Evolutionary conservation across 1,140 invertebrate species (phyloP), one percentile per base, ranked within the genome.

Genomic region (Trichoplusia ni): DNA sequence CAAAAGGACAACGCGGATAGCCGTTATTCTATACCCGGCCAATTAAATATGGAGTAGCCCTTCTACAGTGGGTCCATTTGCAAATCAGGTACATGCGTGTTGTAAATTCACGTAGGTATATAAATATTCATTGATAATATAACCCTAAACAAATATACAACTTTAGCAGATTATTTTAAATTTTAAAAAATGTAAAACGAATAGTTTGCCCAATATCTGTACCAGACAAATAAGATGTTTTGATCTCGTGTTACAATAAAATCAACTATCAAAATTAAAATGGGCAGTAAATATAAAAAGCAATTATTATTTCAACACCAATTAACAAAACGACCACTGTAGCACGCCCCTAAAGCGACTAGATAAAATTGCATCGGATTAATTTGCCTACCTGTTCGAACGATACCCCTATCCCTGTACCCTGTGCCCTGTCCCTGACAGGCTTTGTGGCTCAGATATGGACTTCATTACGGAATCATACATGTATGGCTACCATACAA

Each of bases 361-460:
- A 77, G 74, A 79, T 79, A 82, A 81, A 82, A 82, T 76, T 79
- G 75, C 73, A 80, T 78, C 69, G 70, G 64, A 79, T 81, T 82
- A 82, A 85, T 84, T 81, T 59, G 66, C 60, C 40, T 82, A 81
- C 81, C 78, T 82, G 74, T 66, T 73, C 70, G 31, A 67, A 67
- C 69, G 54, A 27, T 67, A 13, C 40, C 40, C 62, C 75, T 84
- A 81, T 16, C 42, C 25, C 54, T 82, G 84, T n/a, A n/a, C 38
- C 64, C 66, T 68, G 54, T 31, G 35, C 56, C 65, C 77, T 85
- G 84, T 11, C 44, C 33, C 59, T 83, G 84, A 86, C 83, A 87
- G 80, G 65, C 74, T 84, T 84, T 85, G 81, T 84, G 65, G 33
- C 44, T 33, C 51, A 38, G 58, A 67, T 67, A 49, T 62, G 73